Evolutionary conservation across 2,113 vertebrate genomes (phyloP).

Genomic region (Tinamus guttatus): DNA sequence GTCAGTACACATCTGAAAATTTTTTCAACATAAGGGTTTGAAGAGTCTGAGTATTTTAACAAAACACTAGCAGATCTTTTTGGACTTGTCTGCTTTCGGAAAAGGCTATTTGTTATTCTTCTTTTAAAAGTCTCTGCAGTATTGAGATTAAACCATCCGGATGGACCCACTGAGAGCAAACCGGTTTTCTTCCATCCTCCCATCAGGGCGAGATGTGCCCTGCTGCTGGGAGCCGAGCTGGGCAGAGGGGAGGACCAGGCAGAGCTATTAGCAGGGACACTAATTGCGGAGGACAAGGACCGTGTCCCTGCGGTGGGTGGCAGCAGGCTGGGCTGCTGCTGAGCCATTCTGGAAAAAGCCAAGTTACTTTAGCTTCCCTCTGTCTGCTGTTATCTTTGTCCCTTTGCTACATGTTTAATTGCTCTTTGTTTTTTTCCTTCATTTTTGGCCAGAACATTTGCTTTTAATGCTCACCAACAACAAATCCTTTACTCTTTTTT

Average conservation of each 20-base stretch:
- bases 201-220: too few relatives aligned
- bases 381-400: background rate
- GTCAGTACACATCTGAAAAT: background rate
- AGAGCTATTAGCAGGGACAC: background rate
- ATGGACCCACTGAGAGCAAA: background rate
- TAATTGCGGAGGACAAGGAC: background rate
- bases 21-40: background rate
- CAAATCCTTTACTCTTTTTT: background rate
- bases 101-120: background rate
- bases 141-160: background rate
- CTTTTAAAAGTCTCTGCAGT: background rate
- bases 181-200: too few relatives aligned
- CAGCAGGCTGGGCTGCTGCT: background rate
- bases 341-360: background rate
- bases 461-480: background rate
- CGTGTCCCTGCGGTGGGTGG: fast-evolving
- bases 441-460: background rate
- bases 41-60: conserved; percentile 1
- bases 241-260: background rate
- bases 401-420: background rate
- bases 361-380: background rate
- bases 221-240: background rate
- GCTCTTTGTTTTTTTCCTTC: background rate
- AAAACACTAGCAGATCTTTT: background rate
- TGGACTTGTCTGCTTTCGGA: background rate